Conservation (phyloP, 1,140 invertebrate genomes). For the Macrotrachela quadricornifera region DNA sequence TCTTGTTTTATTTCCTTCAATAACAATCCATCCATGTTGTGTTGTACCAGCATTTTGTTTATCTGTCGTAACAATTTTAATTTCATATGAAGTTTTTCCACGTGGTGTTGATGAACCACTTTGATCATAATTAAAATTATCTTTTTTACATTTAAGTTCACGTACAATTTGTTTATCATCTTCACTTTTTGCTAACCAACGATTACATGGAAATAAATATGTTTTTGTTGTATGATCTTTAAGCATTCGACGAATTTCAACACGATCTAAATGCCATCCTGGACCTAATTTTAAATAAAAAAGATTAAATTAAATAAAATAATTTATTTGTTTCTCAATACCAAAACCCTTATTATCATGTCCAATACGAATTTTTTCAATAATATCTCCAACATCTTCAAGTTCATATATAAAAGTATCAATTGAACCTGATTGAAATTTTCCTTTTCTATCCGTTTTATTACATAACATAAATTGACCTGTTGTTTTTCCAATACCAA, state of each 20-base stretch:
- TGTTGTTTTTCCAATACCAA: constrained; percentile 22
- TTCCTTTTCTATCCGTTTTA: constrained; percentile 19
- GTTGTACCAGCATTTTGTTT: too few species aligned
- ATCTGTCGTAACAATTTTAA: too few species aligned
- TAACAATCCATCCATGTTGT: too few species aligned
- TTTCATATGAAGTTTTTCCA: too few species aligned
- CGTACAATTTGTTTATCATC: constrained; percentile 25
- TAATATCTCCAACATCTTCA: constrained; percentile 26
- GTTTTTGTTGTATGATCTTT: constrained; percentile 21
- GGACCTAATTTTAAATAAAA: constrained; percentile 2
- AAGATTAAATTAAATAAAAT: not conserved
- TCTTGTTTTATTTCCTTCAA: too few species aligned
- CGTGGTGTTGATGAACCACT: too few species aligned
- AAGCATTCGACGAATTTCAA: constrained; percentile 23
- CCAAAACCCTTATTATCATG: constrained; percentile 18
- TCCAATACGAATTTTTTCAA: constrained; percentile 28
- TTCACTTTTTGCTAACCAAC: constrained; percentile 26
- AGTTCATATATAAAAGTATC: constrained; percentile 27
- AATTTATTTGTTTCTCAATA: constrained; percentile 19
- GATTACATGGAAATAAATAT: constrained; percentile 26
- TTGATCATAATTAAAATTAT: too few species aligned
- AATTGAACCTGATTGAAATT: constrained; percentile 17
- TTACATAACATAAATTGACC: constrained; percentile 22
- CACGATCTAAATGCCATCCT: constrained; percentile 27
- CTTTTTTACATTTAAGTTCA: constrained; percentile 23